Evolutionary conservation across 2,888 invertebrate species (phyloP).

Genomic region (Leucophenga maculata): DNA sequence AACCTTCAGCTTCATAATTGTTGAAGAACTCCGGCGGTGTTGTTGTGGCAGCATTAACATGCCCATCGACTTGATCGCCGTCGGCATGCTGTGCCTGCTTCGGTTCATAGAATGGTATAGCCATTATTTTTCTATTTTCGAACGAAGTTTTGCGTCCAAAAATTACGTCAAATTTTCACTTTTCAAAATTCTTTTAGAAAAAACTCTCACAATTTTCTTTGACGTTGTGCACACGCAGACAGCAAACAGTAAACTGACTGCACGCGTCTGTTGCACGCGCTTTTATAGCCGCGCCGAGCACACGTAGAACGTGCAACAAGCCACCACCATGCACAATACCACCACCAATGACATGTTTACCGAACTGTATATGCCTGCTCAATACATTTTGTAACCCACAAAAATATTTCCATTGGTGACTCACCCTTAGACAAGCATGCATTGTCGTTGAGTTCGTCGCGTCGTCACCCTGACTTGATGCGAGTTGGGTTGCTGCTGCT

Average conservation of each 20-base stretch:
- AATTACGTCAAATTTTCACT: not conserved
- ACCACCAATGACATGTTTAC: slow-evolving; percentile 4
- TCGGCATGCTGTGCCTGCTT: slow-evolving; percentile 46
- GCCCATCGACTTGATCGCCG: slow-evolving; percentile 65
- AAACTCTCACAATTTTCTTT: slow-evolving; percentile 17
- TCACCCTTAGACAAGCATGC: not conserved
- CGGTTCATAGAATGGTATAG: slow-evolving; percentile 69
- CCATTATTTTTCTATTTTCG: slow-evolving; percentile 58
- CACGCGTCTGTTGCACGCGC: slow-evolving; percentile 39
- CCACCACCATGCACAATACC: slow-evolving; percentile 36
- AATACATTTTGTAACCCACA: slow-evolving; percentile 18
- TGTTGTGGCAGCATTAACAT: slow-evolving; percentile 17
- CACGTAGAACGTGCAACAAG: slow-evolving; percentile 35
- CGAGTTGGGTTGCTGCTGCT: not conserved
- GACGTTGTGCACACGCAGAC: slow-evolving; percentile 37
- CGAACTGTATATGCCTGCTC: slow-evolving; percentile 29
- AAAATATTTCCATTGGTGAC: slow-evolving; percentile 11
- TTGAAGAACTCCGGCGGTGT: not conserved
- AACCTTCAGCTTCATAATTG: slow-evolving; percentile 24
- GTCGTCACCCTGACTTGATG: slow-evolving; percentile 5
- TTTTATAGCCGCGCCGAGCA: slow-evolving; percentile 48
- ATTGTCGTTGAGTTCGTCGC: not conserved
- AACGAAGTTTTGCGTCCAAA: not conserved
- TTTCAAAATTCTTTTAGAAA: not conserved
- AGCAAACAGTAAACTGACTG: slow-evolving; percentile 53